These are phyloP conservation scores for Tiaroga cobitis DNA, from an alignment of 2,797 vertebrate species.

Conservation along the genomic window DNA sequence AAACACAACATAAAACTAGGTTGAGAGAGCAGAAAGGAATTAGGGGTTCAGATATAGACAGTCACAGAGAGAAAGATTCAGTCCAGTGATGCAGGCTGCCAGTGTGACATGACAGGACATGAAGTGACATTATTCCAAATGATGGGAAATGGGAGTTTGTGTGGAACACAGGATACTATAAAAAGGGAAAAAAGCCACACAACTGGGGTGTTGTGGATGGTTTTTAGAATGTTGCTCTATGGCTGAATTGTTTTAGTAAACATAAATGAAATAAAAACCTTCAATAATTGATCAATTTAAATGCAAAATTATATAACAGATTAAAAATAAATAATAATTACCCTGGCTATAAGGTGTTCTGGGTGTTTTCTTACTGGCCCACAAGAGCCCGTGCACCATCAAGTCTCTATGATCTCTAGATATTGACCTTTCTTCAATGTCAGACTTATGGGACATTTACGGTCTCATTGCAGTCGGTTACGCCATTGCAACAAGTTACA, in stretches of 20 bases:
- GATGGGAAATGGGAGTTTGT: neutral
- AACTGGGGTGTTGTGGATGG: neutral
- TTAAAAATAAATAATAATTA: neutral
- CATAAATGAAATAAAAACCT: neutral
- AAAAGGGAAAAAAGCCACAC: neutral
- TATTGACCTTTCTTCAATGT: neutral
- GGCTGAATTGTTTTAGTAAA: neutral
- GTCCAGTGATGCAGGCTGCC: conserved; percentile 59
- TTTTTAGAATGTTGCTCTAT: neutral
- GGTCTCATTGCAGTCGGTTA: neutral
- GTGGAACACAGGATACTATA: conserved; percentile 7
- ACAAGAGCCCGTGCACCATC: neutral
- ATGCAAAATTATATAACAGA: neutral
- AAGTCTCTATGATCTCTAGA: neutral
- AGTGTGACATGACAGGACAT: conserved; percentile 47
- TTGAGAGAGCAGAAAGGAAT: neutral
- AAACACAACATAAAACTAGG: neutral
- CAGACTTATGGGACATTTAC: neutral
- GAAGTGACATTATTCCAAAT: conserved; percentile 33
- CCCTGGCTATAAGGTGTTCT: neutral
- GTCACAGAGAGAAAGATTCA: neutral
- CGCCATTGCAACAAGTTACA: neutral
- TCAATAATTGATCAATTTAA: neutral
- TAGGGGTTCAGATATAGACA: neutral
- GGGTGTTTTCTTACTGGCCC: neutral